Percentiles rank a stretch among this genome's conserved stretches.
These are phyloP conservation scores for Thymallus thymallus DNA, from an alignment of 2,113 vertebrate species.

Conservation along the genomic window DNA sequence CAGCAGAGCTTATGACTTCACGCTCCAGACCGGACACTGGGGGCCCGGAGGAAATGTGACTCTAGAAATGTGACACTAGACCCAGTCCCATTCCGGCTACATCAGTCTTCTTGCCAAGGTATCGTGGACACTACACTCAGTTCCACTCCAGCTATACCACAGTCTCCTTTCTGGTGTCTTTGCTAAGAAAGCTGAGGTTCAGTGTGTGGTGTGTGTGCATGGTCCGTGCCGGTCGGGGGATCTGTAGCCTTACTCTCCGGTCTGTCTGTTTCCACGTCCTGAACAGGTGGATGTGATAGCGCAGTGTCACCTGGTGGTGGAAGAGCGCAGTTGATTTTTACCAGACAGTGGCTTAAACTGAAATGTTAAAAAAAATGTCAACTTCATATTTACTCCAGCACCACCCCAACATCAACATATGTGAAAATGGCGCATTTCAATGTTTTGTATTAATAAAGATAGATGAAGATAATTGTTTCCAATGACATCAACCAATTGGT, in stretches of 20 bases:
- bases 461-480: no score
- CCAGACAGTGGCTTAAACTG: neutral
- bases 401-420: no score
- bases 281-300: constrained; percentile 66
- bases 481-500: no score
- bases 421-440: no score
- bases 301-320: constrained; percentile 63
- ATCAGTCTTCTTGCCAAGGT: neutral
- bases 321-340: neutral
- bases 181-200: constrained; percentile 34
- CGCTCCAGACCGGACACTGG: no score
- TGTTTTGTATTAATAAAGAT: no score
- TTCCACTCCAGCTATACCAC: constrained; percentile 43
- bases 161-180: constrained; percentile 59
- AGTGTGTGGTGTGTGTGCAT: constrained; percentile 15
- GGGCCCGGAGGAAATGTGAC: no score
- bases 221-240: constrained; percentile 23
- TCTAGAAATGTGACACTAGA: no score
- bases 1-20: no score
- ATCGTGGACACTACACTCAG: neutral
- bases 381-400: no score
- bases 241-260: constrained; percentile 61
- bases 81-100: no score
- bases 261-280: constrained; percentile 60
- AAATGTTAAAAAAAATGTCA: no score